Conservation (phyloP, 2,797 vertebrate species). For the Austrolebias charrua region DNA sequence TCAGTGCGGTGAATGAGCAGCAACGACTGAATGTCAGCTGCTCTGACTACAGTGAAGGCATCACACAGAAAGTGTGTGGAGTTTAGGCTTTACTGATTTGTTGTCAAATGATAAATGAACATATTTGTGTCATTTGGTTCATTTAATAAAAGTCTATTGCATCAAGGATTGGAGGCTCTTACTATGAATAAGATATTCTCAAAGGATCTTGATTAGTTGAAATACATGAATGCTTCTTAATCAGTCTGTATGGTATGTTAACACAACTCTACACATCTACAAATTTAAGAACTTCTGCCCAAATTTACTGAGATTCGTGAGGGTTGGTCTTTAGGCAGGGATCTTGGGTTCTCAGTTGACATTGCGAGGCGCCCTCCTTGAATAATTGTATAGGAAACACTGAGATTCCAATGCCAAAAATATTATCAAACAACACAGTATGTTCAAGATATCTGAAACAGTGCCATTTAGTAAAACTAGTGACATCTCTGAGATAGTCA, state of each 20-base stretch:
- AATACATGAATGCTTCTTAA: not conserved
- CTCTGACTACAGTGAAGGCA: slow-evolving; percentile 44
- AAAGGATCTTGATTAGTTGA: not conserved
- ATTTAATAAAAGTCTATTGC: slow-evolving; percentile 24
- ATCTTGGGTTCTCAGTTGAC: no score
- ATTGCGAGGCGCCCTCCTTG: no score
- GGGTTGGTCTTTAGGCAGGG: no score
- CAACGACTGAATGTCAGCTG: slow-evolving; percentile 45
- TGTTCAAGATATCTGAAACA: no score
- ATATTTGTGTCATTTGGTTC: slow-evolving; percentile 21
- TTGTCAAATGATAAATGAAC: slow-evolving; percentile 20
- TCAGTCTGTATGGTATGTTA: not conserved
- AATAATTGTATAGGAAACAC: no score
- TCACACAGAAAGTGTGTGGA: slow-evolving; percentile 35
- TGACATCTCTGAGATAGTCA: no score
- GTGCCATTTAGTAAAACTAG: no score
- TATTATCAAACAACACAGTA: no score
- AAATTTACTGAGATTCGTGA: no score
- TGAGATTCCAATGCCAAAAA: no score
- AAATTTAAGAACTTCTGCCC: not conserved
- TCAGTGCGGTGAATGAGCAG: slow-evolving; percentile 55
- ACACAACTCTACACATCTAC: not conserved
- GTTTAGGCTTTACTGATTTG: slow-evolving; percentile 26
- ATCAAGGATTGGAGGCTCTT: slow-evolving; percentile 14
- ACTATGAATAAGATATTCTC: not conserved